These are phyloP conservation scores for Chaetodon auriga DNA, from an alignment of 2,113 vertebrate species.

Conservation along the genomic window DNA sequence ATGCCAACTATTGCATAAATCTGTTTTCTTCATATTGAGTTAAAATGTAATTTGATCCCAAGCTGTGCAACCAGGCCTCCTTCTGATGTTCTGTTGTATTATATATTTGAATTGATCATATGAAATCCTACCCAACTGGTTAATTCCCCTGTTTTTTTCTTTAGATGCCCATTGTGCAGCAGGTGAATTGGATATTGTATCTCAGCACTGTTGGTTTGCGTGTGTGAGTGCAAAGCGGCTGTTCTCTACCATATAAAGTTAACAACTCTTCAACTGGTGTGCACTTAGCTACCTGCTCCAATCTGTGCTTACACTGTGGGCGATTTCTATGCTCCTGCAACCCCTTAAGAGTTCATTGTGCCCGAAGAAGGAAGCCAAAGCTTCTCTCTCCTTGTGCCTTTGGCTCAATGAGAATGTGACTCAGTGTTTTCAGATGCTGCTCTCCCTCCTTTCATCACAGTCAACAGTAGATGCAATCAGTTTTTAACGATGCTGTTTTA, in stretches of 20 bases:
- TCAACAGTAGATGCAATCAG: neutral
- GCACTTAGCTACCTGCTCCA: constrained; percentile 84
- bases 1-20: neutral
- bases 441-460: constrained; percentile 21
- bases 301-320: constrained; percentile 94
- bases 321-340: constrained; percentile 53
- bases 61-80: constrained; percentile 79
- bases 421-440: neutral
- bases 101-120: constrained; percentile 73
- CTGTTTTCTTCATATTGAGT: neutral
- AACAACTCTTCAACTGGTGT: constrained; percentile 90
- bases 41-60: constrained; percentile 45
- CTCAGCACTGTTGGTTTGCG: constrained; percentile 98
- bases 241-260: constrained; percentile 95
- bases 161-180: constrained; percentile 97
- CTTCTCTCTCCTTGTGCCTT: constrained; percentile 29
- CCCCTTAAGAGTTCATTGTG: constrained; percentile 3
- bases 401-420: constrained; percentile 6
- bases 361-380: constrained; percentile 81
- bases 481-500: constrained; percentile 25
- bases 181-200: constrained; percentile 99
- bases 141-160: constrained; percentile 98
- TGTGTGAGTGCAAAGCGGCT: constrained; percentile 98
- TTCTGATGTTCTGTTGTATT: constrained; percentile 75
- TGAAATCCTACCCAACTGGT: constrained; percentile 83